These are phyloP conservation scores for Cheilosia soror DNA, from an alignment of 2,888 invertebrate species.

Conservation along the genomic window DNA sequence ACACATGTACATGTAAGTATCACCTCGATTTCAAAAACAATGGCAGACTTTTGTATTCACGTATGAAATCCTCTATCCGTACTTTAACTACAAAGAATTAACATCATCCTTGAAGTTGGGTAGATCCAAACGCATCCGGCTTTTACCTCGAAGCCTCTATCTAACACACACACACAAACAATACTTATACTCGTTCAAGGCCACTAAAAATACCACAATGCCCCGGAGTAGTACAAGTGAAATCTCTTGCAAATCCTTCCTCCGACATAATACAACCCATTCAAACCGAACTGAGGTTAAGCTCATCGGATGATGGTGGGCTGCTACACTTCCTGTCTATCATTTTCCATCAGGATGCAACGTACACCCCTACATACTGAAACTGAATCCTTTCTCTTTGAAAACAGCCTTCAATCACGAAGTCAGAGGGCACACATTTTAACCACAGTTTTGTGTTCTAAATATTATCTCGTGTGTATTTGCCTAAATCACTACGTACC, in stretches of 20 bases:
- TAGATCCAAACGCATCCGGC: slow-evolving; percentile 13
- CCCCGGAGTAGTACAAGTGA: slow-evolving; percentile 10
- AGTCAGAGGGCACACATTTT: slow-evolving; percentile 44
- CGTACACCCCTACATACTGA: neutral
- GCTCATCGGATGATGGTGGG: slow-evolving; percentile 57
- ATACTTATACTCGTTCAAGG: slow-evolving; percentile 28
- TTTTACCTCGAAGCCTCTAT: neutral
- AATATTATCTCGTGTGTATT: slow-evolving; percentile 56
- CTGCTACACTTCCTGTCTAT: slow-evolving; percentile 56
- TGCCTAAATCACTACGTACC: slow-evolving; percentile 61
- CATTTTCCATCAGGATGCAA: slow-evolving; percentile 48
- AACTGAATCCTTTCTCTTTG: neutral
- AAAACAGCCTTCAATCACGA: slow-evolving; percentile 34
- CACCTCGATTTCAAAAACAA: slow-evolving; percentile 2
- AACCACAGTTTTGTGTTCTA: slow-evolving; percentile 66
- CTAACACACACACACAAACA: neutral
- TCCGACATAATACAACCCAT: slow-evolving; percentile 43
- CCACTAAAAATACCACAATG: slow-evolving; percentile 30
- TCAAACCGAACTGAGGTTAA: slow-evolving; percentile 48
- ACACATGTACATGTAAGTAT: neutral
- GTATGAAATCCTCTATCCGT: slow-evolving; percentile 1
- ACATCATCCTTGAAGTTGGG: slow-evolving; percentile 19
- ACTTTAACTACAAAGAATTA: slow-evolving; percentile 23
- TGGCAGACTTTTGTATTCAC: neutral
- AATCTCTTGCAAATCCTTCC: slow-evolving; percentile 54